phyloP scores from a whole-genome alignment of 2,888 invertebrate species.

The Meteorus colon region DNA sequence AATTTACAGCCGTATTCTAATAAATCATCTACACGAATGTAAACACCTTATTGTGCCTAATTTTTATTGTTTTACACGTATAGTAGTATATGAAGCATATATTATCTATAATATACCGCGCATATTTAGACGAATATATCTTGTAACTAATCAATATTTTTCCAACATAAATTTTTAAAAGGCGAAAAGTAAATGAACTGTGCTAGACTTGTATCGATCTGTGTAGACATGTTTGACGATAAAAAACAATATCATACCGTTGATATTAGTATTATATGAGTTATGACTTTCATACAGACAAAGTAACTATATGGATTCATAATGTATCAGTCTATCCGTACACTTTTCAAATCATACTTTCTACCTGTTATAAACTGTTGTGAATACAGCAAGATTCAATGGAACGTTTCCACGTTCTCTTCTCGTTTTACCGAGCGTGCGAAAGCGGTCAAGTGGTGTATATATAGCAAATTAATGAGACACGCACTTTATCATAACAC shows the following conservation, averaged over 20 bases:
- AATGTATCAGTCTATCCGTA: too few species aligned
- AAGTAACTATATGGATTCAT: too few species aligned
- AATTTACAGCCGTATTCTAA: too few species aligned
- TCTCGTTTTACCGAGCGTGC: constrained; percentile 27
- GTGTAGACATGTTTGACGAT: constrained; percentile 11
- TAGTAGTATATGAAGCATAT: constrained; percentile 10
- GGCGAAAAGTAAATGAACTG: constrained; percentile 16
- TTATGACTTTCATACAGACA: too few species aligned
- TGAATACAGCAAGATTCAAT: not conserved
- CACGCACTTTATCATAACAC: constrained; percentile 30
- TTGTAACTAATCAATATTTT: constrained; percentile 6
- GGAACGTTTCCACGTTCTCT: constrained; percentile 32
- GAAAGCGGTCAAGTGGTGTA: constrained; percentile 35
- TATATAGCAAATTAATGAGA: not conserved
- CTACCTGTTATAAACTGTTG: not conserved
- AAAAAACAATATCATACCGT: constrained; percentile 3
- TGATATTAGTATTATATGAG: too few species aligned
- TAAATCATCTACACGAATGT: too few species aligned
- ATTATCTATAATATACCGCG: not conserved
- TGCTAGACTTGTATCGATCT: not conserved
- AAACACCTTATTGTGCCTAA: too few species aligned
- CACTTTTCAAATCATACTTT: too few species aligned
- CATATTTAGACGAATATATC: not conserved
- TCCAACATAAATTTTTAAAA: not conserved
- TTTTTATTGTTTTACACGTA: too few species aligned